These are phyloP conservation scores for Clinocottus analis DNA, from an alignment of 2,113 vertebrate species.

Conservation along the genomic window DNA sequence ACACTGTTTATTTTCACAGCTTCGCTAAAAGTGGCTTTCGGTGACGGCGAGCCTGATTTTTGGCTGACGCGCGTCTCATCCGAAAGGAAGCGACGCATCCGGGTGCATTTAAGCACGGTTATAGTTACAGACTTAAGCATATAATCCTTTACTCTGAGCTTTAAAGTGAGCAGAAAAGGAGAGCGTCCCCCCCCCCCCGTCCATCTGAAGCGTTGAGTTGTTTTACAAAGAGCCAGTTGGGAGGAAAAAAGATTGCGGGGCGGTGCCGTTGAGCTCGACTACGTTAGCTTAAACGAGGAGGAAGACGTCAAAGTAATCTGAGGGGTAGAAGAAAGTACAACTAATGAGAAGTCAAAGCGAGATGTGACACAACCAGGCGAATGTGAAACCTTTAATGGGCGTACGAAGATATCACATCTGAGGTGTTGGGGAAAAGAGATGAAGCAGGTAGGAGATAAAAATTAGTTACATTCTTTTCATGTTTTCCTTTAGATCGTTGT, in stretches of 20 bases:
- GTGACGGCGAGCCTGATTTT: slow-evolving; percentile 41
- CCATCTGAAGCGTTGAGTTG: slow-evolving; percentile 19
- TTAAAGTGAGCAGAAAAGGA: slow-evolving; percentile 25
- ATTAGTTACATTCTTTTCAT: not conserved
- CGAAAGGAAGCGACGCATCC: slow-evolving; percentile 7
- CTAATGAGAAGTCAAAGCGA: slow-evolving; percentile 41
- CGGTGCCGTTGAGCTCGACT: not conserved
- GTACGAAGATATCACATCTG: not conserved
- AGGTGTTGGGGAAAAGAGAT: not conserved
- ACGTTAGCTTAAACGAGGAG: slow-evolving; percentile 8
- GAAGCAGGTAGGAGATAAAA: not conserved
- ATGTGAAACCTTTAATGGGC: not conserved
- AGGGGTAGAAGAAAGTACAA: slow-evolving; percentile 2
- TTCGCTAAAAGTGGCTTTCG: slow-evolving; percentile 32
- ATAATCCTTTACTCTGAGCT: slow-evolving; percentile 51
- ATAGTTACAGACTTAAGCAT: slow-evolving; percentile 34
- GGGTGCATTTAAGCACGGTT: slow-evolving; percentile 20
- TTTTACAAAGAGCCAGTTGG: slow-evolving; percentile 11
- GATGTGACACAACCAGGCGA: slow-evolving; percentile 1
- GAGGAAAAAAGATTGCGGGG: slow-evolving; percentile 1
- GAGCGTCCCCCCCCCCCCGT: too few species aligned
- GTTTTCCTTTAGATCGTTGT: not conserved
- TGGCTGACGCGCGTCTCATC: slow-evolving; percentile 46
- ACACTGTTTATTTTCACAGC: slow-evolving; percentile 35
- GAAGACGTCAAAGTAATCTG: slow-evolving; percentile 6